phyloP scores from a whole-genome alignment of 2,888 invertebrate genomes.

The Phortica okadai region DNA sequence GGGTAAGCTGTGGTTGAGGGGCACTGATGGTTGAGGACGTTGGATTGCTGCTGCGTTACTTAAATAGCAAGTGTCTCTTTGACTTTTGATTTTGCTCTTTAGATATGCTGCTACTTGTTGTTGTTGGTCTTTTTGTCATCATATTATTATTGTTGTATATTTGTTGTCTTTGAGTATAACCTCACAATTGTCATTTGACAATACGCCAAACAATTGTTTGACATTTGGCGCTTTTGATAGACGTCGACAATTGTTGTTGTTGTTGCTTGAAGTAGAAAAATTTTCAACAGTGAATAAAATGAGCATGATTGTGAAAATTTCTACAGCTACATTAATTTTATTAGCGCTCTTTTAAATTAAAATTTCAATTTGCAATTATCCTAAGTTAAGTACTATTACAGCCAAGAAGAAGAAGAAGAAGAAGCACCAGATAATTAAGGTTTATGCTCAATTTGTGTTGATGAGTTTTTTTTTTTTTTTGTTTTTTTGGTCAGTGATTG shows the following conservation, averaged over 20 bases:
- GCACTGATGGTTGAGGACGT: not conserved
- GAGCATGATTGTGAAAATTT: not conserved
- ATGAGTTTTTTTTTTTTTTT: not conserved
- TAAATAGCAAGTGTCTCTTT: conserved; percentile 41
- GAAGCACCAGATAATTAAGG: too few species aligned
- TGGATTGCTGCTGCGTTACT: not conserved
- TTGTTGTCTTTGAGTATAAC: conserved; percentile 27
- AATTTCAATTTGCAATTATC: too few species aligned
- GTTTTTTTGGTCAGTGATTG: not conserved
- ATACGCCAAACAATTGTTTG: conserved; percentile 52
- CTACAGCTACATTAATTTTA: too few species aligned
- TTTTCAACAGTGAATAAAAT: not conserved
- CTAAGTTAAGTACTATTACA: too few species aligned
- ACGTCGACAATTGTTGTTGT: not conserved
- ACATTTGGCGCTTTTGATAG: conserved; percentile 41
- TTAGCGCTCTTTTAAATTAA: too few species aligned
- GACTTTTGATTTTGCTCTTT: conserved; percentile 34
- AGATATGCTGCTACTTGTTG: not conserved
- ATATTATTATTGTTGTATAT: conserved; percentile 38
- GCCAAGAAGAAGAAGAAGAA: too few species aligned
- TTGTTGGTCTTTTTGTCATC: conserved; percentile 24
- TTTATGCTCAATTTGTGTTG: too few species aligned
- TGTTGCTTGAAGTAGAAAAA: not conserved
- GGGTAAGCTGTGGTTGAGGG: not conserved
- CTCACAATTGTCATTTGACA: conserved; percentile 45